Conservation (phyloP, 2,113 vertebrate species). For the Girardinichthys multiradiatus region DNA sequence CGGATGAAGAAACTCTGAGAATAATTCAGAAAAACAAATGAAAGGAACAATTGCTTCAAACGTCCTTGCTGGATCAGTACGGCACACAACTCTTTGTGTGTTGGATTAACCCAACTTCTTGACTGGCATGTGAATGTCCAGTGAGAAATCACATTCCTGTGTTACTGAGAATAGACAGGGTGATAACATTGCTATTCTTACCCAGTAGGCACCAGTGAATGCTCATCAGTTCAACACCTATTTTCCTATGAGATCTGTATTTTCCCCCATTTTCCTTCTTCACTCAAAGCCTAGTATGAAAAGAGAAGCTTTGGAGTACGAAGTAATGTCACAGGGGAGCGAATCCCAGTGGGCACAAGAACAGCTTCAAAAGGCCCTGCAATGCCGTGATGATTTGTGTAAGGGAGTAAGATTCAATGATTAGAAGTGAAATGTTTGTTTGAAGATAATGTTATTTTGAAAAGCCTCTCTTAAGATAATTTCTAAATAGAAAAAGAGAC, state of each 20-base stretch:
- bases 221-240: constrained; percentile 79
- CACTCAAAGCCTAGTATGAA: constrained; percentile 80
- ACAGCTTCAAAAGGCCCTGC: constrained; percentile 80
- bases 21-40: background rate
- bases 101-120: constrained; percentile 53
- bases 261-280: constrained; percentile 55
- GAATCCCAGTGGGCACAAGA: constrained; percentile 77
- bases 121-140: constrained; percentile 69
- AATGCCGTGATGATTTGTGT: constrained; percentile 75
- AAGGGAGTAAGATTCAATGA: constrained; percentile 78
- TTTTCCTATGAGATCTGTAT: constrained; percentile 76
- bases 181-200: constrained; percentile 78
- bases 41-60: background rate
- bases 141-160: constrained; percentile 69
- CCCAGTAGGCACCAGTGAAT: constrained; percentile 79
- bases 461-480: constrained; percentile 80
- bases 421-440: constrained; percentile 87
- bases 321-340: constrained; percentile 76
- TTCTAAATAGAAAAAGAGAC: constrained; percentile 69
- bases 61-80: constrained; percentile 2
- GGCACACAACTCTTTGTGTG: background rate
- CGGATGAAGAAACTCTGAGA: background rate
- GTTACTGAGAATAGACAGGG: constrained; percentile 64
- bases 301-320: constrained; percentile 83
- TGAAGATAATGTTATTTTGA: constrained; percentile 85